Evolutionary conservation across 2,113 vertebrate genomes (phyloP).

Genomic region (Mormoops blainvillei): DNA sequence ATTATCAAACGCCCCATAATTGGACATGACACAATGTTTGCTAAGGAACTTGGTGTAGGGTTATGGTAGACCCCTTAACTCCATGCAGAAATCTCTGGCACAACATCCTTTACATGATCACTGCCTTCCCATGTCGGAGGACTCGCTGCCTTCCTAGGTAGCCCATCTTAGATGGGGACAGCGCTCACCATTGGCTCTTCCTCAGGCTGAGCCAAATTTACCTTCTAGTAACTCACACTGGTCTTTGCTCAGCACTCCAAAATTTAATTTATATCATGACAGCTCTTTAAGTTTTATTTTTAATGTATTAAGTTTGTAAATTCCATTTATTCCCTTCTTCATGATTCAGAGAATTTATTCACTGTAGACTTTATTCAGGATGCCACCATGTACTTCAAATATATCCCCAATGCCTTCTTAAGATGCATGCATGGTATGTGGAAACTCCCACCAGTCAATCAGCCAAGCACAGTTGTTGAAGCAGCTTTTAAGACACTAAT

Average conservation of each 20-base stretch:
- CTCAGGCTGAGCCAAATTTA: background rate
- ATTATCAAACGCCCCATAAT: background rate
- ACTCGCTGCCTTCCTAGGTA: background rate
- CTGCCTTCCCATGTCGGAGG: fast-evolving
- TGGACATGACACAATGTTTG: background rate
- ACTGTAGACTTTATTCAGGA: background rate
- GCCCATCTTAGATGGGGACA: background rate
- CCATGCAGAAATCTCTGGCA: background rate
- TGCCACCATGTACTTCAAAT: background rate
- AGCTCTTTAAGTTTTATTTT: background rate
- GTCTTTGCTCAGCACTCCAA: background rate
- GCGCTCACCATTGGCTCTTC: background rate
- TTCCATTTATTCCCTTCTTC: background rate
- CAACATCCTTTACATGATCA: background rate
- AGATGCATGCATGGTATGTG: background rate
- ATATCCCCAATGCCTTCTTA: background rate
- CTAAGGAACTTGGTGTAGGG: background rate
- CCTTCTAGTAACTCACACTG: background rate
- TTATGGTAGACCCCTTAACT: background rate
- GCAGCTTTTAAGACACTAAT: background rate
- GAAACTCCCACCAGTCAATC: background rate
- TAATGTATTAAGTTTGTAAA: background rate
- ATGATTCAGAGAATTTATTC: background rate
- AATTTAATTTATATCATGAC: background rate
- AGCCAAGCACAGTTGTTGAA: background rate